Conservation (phyloP, 2,113 vertebrate species). For the Lophura nycthemera region DNA sequence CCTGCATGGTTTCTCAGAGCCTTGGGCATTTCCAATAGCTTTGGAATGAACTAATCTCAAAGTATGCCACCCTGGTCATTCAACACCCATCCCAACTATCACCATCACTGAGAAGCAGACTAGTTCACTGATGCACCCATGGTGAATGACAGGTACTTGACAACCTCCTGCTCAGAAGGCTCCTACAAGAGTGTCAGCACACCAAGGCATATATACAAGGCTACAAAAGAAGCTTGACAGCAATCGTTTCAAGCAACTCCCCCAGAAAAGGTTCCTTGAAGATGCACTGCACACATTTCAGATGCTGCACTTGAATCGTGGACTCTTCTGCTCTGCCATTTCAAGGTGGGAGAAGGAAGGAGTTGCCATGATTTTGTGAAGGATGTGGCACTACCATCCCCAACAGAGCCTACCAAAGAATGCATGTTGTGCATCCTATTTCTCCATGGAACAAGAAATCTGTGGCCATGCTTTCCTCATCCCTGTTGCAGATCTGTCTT, state of each 20-base stretch:
- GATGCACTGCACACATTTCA: background rate
- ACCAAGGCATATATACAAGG: background rate
- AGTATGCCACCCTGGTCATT: background rate
- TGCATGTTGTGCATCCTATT: background rate
- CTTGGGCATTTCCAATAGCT: background rate
- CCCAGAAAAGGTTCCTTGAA: background rate
- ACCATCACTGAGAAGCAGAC: background rate
- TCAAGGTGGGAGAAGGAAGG: background rate
- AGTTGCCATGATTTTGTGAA: background rate
- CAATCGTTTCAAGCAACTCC: background rate
- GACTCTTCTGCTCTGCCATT: background rate
- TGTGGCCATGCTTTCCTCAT: background rate
- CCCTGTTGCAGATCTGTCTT: background rate
- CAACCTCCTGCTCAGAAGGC: background rate
- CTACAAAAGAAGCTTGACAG: background rate
- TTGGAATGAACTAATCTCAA: background rate
- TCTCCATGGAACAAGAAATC: background rate
- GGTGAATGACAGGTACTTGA: background rate
- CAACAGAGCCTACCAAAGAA: background rate
- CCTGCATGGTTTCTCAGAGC: background rate
- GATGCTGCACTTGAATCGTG: too few relatives aligned
- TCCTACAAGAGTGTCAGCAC: background rate
- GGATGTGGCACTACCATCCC: background rate
- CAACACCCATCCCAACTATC: background rate
- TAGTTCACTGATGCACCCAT: rapidly evolving